Conservation (phyloP, 2,888 invertebrate species). For the Melieria crassipennis region DNA sequence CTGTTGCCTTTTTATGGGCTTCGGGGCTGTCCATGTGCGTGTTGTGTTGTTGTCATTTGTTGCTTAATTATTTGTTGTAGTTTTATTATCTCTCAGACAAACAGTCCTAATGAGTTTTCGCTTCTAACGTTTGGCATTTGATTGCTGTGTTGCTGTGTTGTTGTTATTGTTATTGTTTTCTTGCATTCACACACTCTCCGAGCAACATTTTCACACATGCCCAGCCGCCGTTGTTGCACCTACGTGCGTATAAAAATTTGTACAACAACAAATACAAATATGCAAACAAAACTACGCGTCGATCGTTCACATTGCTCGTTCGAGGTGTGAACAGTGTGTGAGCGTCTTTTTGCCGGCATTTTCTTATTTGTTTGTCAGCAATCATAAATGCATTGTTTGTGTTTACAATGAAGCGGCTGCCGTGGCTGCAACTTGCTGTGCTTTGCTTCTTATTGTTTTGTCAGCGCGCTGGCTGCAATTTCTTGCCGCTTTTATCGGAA, state of each 20-base stretch:
- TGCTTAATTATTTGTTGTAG: constrained; percentile 19
- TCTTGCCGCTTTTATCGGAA: background rate
- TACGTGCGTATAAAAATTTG: no score
- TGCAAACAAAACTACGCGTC: no score
- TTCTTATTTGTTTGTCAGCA: no score
- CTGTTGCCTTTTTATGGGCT: background rate
- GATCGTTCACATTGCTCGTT: no score
- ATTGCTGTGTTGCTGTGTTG: no score
- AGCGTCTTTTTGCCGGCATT: no score
- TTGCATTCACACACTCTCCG: background rate
- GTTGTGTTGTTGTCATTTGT: background rate
- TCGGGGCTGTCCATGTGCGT: constrained; percentile 5
- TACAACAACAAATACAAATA: no score
- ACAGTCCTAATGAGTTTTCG: no score
- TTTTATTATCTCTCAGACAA: constrained; percentile 20
- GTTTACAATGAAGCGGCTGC: constrained; percentile 3
- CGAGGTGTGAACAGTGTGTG: no score
- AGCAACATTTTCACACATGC: no score
- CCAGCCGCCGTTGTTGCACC: no score
- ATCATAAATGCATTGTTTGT: background rate
- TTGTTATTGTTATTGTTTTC: background rate
- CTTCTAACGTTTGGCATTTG: no score
- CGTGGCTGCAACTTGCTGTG: background rate
- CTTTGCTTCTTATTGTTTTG: background rate
- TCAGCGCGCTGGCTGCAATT: background rate